Base-by-base conservation (phyloP, 2,797 vertebrate species). In the Eleutherodactylus coqui region DNA sequence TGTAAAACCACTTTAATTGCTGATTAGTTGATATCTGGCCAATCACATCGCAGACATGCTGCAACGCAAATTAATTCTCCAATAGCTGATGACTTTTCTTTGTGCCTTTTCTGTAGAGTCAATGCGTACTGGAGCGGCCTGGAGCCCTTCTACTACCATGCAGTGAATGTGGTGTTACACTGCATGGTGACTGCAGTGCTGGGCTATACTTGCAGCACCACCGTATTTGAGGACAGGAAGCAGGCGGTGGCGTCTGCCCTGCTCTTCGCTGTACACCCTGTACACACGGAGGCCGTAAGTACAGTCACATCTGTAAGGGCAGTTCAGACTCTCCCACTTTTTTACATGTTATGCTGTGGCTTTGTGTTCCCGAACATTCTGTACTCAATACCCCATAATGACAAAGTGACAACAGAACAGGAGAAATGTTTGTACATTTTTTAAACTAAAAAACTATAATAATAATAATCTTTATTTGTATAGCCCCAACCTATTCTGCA, bases 281-380 rank as follows among this genome's bases (percentile, higher is more conserved):
- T 99, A 87, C 98, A 99, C 94, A 99, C 97, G 0, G 98, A 99
- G 91, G 98, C 98, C 17, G 98, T 99, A 92, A 97, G 97, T 97
- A 85, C 19, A 34, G 0, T 9, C 27, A 69, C 32, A 53, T 27
- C 43, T 34, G 3, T 53, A 67, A 3, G 16, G 14, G 1, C n/a
- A n/a, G n/a, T n/a, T n/a, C n/a, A n/a, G n/a, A n/a, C n/a, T n/a
- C n/a, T n/a, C n/a, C n/a, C n/a, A n/a, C n/a, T n/a, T n/a, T n/a
- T n/a, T n/a, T n/a, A n/a, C n/a, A n/a, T n/a, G n/a, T n/a, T n/a
- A n/a, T n/a, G n/a, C n/a, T n/a, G n/a, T n/a, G n/a, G n/a, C n/a
- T n/a, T n/a, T n/a, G n/a, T n/a, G n/a, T n/a, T n/a, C n/a, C n/a
- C n/a, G n/a, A n/a, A n/a, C n/a, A n/a, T n/a, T n/a, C n/a, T n/a